These are phyloP conservation scores for Dermatemys mawii DNA, from an alignment of 2,113 vertebrate species.

Conservation along the genomic window DNA sequence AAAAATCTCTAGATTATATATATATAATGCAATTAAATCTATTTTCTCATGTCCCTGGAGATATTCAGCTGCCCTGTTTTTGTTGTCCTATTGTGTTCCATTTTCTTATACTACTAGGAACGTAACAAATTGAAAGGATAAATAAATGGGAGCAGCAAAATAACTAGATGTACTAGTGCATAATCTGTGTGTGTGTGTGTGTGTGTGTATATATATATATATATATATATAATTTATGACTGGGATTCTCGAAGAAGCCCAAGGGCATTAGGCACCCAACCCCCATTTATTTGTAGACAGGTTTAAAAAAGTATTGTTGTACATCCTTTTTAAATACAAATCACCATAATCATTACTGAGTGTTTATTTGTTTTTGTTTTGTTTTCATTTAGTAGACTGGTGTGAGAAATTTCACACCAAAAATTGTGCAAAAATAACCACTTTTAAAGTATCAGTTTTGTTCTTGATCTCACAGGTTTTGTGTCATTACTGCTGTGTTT, in stretches of 20 bases:
- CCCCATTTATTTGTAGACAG: not conserved
- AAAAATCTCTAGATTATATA: not conserved
- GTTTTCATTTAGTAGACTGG: not conserved
- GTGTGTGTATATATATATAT: no score
- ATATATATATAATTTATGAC: not conserved
- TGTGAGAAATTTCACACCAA: not conserved
- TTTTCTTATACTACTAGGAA: not conserved
- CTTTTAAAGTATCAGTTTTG: not conserved
- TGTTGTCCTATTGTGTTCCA: not conserved
- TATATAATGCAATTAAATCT: not conserved
- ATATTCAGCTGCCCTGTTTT: not conserved
- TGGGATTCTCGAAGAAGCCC: not conserved
- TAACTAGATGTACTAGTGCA: not conserved
- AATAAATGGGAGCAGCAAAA: not conserved
- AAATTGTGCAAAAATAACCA: not conserved
- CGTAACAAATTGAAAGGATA: constrained; percentile 4
- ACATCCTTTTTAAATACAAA: not conserved
- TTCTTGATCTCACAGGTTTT: not conserved
- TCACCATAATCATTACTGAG: not conserved
- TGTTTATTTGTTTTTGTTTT: not conserved
- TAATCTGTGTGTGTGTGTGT: not conserved
- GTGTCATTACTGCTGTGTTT: not conserved
- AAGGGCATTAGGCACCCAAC: not conserved
- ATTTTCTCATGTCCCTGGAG: not conserved
- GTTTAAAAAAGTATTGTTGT: not conserved